Evolutionary conservation across 2,888 invertebrate species (phyloP).

Genomic region (Drosophila histrio): DNA sequence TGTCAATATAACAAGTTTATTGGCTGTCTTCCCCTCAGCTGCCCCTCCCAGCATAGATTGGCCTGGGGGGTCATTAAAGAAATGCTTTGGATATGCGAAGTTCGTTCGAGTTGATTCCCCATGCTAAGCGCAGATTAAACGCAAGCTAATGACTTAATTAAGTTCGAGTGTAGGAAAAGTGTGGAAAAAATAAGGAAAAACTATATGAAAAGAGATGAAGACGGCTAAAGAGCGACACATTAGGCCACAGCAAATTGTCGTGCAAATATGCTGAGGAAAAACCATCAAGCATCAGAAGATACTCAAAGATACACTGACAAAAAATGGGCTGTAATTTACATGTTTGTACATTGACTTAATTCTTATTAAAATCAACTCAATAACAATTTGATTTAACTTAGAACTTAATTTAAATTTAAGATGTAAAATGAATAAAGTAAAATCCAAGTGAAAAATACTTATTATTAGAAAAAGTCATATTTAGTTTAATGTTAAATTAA

Average conservation of each 20-base stretch:
- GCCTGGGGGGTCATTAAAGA: conserved; percentile 58
- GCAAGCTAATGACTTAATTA: conserved; percentile 75
- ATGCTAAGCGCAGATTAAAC: conserved; percentile 68
- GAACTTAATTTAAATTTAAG: too few relatives aligned
- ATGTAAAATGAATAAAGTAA: too few relatives aligned
- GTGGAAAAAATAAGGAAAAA: conserved; percentile 27
- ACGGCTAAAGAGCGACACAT: conserved; percentile 53
- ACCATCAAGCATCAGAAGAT: conserved; percentile 14
- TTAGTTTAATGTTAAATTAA: too few relatives aligned
- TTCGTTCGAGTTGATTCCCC: conserved; percentile 44
- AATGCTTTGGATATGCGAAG: conserved; percentile 57
- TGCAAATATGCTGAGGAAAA: conserved; percentile 50
- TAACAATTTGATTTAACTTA: too few relatives aligned
- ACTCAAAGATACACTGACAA: too few relatives aligned
- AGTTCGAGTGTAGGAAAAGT: conserved; percentile 52
- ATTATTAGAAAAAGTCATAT: too few relatives aligned
- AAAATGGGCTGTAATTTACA: too few relatives aligned
- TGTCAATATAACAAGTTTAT: conserved; percentile 77
- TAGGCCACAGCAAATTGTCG: conserved; percentile 49
- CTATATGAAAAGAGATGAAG: conserved; percentile 33
- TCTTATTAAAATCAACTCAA: too few relatives aligned
- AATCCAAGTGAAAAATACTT: too few relatives aligned
- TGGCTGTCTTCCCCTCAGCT: conserved; percentile 37
- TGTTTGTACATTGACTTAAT: too few relatives aligned
- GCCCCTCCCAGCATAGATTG: too few relatives aligned